These are phyloP conservation scores for Drosophila ercepeae DNA, from an alignment of 1,140 invertebrate species.

Conservation along the genomic window DNA sequence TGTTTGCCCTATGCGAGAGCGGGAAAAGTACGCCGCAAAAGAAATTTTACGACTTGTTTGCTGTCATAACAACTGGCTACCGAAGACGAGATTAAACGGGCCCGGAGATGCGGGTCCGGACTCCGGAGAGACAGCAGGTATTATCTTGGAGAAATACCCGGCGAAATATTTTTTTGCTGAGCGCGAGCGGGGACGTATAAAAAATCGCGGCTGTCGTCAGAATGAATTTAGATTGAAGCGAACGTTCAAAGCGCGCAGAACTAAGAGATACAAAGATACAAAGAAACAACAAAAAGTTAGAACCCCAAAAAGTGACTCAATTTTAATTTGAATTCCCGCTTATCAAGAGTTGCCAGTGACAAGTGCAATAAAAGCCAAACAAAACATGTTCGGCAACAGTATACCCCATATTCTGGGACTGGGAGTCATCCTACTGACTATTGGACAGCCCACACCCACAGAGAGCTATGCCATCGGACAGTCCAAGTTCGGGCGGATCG, in stretches of 20 bases:
- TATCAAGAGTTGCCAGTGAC: constrained; percentile 39
- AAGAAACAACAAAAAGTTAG: not conserved
- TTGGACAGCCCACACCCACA: constrained; percentile 19
- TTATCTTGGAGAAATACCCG: constrained; percentile 15
- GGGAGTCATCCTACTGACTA: constrained; percentile 35
- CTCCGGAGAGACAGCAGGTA: constrained; percentile 1
- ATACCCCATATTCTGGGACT: constrained; percentile 30
- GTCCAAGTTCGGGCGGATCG: constrained; percentile 74
- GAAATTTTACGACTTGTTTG: constrained; percentile 73
- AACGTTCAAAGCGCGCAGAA: constrained; percentile 72
- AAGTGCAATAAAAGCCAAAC: constrained; percentile 28
- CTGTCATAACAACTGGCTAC: constrained; percentile 77
- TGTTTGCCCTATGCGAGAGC: constrained; percentile 7
- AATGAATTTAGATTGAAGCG: constrained; percentile 80
- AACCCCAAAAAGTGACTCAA: constrained; percentile 12
- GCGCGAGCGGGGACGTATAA: constrained; percentile 64
- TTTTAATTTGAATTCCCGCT: not conserved
- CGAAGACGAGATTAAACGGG: constrained; percentile 16
- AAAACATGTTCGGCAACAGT: constrained; percentile 40
- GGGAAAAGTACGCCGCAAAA: constrained; percentile 36
- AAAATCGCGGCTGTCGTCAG: constrained; percentile 77
- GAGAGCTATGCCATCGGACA: constrained; percentile 70
- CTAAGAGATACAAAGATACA: constrained; percentile 14
- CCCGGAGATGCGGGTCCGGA: not conserved
- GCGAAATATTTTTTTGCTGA: constrained; percentile 42